A percentile compares a stretch with the other conserved stretches of the same genome.
Evolutionary conservation across 2,797 vertebrate genomes (phyloP).

Genomic region (Eremophila alpestris): DNA sequence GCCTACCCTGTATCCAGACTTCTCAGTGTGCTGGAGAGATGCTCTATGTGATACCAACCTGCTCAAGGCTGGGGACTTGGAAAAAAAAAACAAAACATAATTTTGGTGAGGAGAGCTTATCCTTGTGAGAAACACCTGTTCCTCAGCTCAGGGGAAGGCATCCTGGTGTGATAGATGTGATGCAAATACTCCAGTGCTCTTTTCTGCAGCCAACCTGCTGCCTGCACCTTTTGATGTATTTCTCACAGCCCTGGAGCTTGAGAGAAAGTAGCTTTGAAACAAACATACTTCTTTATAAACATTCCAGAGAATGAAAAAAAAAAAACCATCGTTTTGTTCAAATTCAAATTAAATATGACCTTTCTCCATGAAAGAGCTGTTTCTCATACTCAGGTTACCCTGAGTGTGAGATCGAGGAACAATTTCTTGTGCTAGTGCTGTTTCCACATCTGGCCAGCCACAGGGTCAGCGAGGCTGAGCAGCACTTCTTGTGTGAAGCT

Average conservation of each 20-base stretch:
- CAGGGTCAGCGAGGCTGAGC: not conserved
- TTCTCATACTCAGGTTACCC: not conserved
- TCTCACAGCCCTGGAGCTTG: not conserved
- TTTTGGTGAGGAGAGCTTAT: not conserved
- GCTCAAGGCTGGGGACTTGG: not conserved
- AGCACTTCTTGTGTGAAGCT: not conserved
- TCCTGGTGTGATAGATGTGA: accelerated
- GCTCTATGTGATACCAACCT: not conserved
- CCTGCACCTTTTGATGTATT: not conserved
- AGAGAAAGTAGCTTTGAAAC: not conserved
- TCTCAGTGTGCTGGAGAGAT: not conserved
- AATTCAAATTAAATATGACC: not conserved
- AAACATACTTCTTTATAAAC: not conserved
- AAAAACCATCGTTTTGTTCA: not conserved
- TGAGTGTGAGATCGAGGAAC: not conserved
- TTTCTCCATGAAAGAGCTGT: not conserved
- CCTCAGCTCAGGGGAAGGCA: not conserved
- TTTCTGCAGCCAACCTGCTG: not conserved
- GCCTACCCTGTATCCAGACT: accelerated
- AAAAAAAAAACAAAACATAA: not conserved
- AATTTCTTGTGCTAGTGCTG: not conserved
- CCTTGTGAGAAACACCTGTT: not conserved
- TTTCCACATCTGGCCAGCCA: not conserved
- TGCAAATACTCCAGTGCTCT: not conserved
- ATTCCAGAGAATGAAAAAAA: not conserved